phyloP scores from a whole-genome alignment of 1,140 invertebrate species.

The Psix sp. region DNA sequence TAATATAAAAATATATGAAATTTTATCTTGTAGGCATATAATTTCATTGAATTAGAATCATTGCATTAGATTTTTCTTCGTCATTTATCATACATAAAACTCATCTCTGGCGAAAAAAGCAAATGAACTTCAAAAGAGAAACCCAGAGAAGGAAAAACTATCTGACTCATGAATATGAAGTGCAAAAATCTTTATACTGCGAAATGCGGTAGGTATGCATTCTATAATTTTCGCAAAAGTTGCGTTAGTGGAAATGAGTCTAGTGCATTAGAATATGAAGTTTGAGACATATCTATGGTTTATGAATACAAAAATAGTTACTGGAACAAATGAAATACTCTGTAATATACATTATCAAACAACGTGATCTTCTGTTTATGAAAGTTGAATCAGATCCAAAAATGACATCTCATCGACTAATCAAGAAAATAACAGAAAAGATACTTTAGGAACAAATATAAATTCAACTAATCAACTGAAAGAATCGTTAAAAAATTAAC shows the following conservation, averaged over 20 bases:
- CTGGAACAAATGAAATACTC: conserved; percentile 2
- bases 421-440: no score
- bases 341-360: background rate
- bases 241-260: conserved; percentile 33
- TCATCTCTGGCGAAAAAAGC: conserved; percentile 14
- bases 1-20: no score
- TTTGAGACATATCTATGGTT: conserved; percentile 15
- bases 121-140: conserved; percentile 20
- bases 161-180: conserved; percentile 51
- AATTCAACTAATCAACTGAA: no score
- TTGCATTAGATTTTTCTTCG: background rate
- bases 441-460: no score
- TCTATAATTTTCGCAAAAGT: conserved; percentile 33
- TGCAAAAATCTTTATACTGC: conserved; percentile 32
- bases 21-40: no score
- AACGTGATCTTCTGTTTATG: no score
- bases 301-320: conserved; percentile 28
- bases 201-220: conserved; percentile 30
- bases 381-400: no score
- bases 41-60: no score
- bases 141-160: conserved; percentile 15
- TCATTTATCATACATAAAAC: conserved; percentile 7
- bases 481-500: background rate
- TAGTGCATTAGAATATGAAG: conserved; percentile 43
- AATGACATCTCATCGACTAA: no score